Evolutionary conservation across 2,797 vertebrate genomes (phyloP).

Genomic region (Cephalopachus bancanus): DNA sequence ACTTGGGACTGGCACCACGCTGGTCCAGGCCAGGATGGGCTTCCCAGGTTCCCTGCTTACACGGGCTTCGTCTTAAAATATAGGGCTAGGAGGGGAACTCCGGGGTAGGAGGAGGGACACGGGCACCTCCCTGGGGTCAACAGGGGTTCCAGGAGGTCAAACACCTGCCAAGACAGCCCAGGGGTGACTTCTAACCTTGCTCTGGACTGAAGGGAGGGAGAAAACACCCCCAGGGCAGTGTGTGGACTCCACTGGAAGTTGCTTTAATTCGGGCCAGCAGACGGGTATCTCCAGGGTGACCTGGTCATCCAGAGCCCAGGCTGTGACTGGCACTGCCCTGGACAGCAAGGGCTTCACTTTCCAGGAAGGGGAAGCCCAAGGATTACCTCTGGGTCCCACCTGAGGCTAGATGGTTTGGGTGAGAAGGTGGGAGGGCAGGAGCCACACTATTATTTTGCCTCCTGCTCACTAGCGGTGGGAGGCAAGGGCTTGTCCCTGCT

Average conservation of each 20-base stretch:
- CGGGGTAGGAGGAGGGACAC: background rate
- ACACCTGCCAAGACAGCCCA: background rate
- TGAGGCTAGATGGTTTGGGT: background rate
- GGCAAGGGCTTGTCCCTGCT: too few species aligned
- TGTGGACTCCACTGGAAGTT: background rate
- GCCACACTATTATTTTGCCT: too few species aligned
- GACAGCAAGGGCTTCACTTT: background rate
- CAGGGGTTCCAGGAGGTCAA: background rate
- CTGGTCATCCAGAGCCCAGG: background rate
- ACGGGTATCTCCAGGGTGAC: background rate
- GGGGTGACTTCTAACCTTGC: background rate
- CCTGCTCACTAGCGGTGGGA: too few species aligned
- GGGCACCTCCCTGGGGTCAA: background rate
- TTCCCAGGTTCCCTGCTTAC: too few species aligned
- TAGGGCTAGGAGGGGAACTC: background rate
- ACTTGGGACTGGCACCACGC: background rate
- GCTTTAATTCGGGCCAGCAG: too few species aligned
- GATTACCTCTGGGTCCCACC: background rate
- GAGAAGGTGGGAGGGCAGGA: too few species aligned
- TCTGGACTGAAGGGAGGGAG: background rate
- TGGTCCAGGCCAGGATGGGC: background rate
- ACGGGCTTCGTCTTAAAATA: background rate
- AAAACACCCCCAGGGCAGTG: background rate
- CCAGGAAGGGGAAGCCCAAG: background rate
- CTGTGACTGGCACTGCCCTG: too few species aligned